Evolutionary conservation across 2,888 invertebrate genomes (phyloP), one percentile per base, ranked within the genome.

Genomic region (Apotomis betuletana): DNA sequence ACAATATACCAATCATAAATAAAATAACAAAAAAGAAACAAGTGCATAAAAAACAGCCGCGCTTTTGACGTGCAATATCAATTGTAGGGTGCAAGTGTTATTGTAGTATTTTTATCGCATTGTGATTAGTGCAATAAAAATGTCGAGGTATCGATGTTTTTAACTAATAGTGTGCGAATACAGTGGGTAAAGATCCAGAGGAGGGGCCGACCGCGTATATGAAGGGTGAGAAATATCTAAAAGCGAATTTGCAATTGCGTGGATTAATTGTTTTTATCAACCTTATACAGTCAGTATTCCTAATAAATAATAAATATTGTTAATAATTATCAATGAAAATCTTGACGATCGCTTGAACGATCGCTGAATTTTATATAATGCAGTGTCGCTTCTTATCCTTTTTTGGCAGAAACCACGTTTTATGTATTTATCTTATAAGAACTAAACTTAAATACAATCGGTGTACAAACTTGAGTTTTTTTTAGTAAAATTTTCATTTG

Each of bases 211-310:
- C 75, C 76, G 76, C 76, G 80, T 85, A 88, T 83, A 92, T 92
- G 92, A 92, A 92, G 91, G 92, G 92, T 92, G 86, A 92, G 91
- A 57, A 52, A 54, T 67, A 65, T 52, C 49, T 55, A 55, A 51
- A 41, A 10, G 5, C 0, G 27, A 57, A 63, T 65, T 55, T 46
- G 55, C 27, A 46, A 65, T 46, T 13, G 5, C 38, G 54, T 57
- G 55, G 27, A 41, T 64, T 27, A 55, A 27, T 49, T 9, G 10
- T 4, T 41, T 49, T 58, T 49, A 54, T 64, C 38, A 51, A 41
- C 4, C 27, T 27, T 27, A 54, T 9, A 9, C 2, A 9, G 49
- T 27, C 27, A 27, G 27, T 27, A 2, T 27, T 27, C 27, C 27
- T 27, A 41, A 6, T 41, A 41, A 6, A 41, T 41, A 41, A 6